Conservation (phyloP, 35 echinoderm and acorn worm genomes). For the Diadema setosum region DNA sequence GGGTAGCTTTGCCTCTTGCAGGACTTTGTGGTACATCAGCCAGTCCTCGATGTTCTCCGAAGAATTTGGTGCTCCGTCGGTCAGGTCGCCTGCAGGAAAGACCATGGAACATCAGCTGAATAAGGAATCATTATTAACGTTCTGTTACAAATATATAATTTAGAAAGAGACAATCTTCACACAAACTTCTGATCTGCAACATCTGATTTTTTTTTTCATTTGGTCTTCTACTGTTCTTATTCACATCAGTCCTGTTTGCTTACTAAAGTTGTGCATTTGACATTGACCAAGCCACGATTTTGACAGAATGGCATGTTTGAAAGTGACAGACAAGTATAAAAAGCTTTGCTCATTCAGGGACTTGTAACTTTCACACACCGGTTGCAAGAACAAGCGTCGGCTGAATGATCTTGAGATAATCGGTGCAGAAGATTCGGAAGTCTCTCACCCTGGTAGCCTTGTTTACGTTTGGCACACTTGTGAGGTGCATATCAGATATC, state of each 20-base stretch:
- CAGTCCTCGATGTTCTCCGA: conserved; percentile 83
- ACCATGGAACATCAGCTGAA: neutral
- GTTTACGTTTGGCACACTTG: conserved; percentile 61
- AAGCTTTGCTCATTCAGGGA: neutral
- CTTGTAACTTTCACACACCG: conserved; percentile 13
- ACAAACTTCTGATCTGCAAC: neutral
- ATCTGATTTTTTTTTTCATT: neutral
- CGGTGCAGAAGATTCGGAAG: conserved; percentile 79
- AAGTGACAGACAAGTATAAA: neutral
- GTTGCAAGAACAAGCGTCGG: conserved; percentile 71
- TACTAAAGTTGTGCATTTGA: no score
- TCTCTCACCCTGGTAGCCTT: conserved; percentile 47
- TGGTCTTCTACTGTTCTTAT: neutral
- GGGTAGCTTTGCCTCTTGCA: conserved; percentile 55
- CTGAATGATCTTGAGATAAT: conserved; percentile 75
- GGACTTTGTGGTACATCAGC: conserved; percentile 62
- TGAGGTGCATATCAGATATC: conserved; percentile 96
- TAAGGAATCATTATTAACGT: neutral
- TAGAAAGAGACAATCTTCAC: neutral
- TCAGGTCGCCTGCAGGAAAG: conserved; percentile 72
- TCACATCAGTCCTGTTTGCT: no score
- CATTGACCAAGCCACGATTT: no score
- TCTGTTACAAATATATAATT: neutral
- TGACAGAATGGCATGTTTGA: neutral
- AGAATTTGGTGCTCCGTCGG: conserved; percentile 69